Percentiles rank a stretch among this genome's conserved stretches.
These are phyloP conservation scores for Allophyes oxyacanthae DNA, from an alignment of 2,888 invertebrate genomes.

Conservation along the genomic window DNA sequence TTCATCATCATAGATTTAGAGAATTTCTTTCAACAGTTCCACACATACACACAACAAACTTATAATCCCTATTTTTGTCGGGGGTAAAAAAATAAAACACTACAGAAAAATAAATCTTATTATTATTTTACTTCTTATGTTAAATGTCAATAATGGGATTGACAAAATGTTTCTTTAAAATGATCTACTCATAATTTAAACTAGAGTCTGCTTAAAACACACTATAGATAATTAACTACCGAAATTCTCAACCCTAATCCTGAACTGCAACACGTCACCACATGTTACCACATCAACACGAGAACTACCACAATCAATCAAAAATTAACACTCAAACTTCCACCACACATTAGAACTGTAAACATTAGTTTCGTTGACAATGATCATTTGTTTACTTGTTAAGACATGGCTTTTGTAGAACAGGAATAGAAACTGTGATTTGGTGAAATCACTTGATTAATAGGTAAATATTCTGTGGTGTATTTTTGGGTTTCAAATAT, in stretches of 20 bases:
- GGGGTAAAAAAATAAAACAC: no score
- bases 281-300: conserved; percentile 34
- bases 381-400: conserved; percentile 70
- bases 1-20: no score
- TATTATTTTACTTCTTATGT: no score
- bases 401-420: conserved; percentile 38
- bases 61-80: no score
- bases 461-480: conserved; percentile 14
- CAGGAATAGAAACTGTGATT: conserved; percentile 47
- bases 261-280: conserved; percentile 16
- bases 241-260: conserved; percentile 12
- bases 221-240: background rate
- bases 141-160: no score
- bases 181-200: no score
- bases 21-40: no score
- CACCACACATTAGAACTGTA: conserved; percentile 61
- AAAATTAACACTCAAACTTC: conserved; percentile 49
- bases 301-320: conserved; percentile 44
- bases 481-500: conserved; percentile 25
- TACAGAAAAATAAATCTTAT: no score
- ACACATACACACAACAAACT: no score
- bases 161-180: no score
- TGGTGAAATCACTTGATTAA: conserved; percentile 44
- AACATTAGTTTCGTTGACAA: conserved; percentile 75
- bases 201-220: background rate